phyloP scores from a whole-genome alignment of 2,888 invertebrate genomes.

The Agrypnus murinus region DNA sequence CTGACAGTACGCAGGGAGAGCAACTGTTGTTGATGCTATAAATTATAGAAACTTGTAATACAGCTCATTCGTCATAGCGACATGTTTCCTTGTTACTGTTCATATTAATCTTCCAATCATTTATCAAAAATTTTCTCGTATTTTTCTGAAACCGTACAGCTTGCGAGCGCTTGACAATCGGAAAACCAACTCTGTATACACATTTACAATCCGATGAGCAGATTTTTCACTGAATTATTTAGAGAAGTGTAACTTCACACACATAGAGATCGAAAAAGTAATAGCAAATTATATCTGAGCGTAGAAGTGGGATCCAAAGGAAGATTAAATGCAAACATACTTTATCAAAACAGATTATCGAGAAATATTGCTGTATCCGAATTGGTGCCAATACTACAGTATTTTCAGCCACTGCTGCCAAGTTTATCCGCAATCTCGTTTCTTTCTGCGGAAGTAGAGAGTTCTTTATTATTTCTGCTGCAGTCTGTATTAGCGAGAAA shows the following conservation, averaged over 20 bases:
- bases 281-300: constrained; percentile 2
- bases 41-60: constrained; percentile 49
- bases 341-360: constrained; percentile 62
- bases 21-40: constrained; percentile 50
- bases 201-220: not conserved
- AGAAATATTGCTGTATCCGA: constrained; percentile 63
- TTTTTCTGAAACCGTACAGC: constrained; percentile 21
- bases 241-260: constrained; percentile 1
- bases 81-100: constrained; percentile 47
- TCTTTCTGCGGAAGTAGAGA: constrained; percentile 61
- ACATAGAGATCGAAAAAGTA: not conserved
- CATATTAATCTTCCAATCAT: constrained; percentile 48
- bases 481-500: constrained; percentile 62
- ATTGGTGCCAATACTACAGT: constrained; percentile 65
- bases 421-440: constrained; percentile 56
- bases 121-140: constrained; percentile 42
- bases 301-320: constrained; percentile 14
- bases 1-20: constrained; percentile 42
- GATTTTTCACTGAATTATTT: constrained; percentile 15
- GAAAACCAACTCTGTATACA: constrained; percentile 2
- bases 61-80: constrained; percentile 50
- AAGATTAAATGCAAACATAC: constrained; percentile 53
- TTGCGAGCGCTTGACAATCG: constrained; percentile 3
- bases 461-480: constrained; percentile 63
- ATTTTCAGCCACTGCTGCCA: constrained; percentile 62